phyloP scores from a whole-genome alignment of 1,140 invertebrate species.

The Bathynomus jamesi region DNA sequence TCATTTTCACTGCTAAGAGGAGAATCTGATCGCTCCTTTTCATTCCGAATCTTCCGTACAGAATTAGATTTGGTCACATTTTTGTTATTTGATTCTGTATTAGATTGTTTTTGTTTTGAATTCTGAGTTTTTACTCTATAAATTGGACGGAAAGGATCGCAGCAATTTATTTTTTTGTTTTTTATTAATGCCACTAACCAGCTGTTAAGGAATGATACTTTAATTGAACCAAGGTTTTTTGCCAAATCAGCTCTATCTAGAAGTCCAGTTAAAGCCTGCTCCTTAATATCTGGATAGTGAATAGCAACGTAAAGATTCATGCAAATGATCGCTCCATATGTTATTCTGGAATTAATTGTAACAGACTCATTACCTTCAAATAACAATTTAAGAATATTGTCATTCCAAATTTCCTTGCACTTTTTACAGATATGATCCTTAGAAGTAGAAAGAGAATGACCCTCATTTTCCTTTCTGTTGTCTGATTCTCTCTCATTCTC shows the following conservation, averaged over 20 bases:
- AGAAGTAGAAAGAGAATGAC: background rate
- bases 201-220: background rate
- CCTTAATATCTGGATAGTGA: constrained; percentile 3
- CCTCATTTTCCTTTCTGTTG: no score
- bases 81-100: no score
- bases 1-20: no score
- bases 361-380: constrained; percentile 20
- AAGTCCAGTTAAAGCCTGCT: constrained; percentile 3
- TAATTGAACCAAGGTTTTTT: constrained; percentile 11
- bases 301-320: constrained; percentile 14
- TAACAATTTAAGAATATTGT: constrained; percentile 8
- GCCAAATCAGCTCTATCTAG: constrained; percentile 22
- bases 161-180: background rate
- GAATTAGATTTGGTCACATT: no score
- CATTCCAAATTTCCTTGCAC: constrained; percentile 18
- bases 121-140: background rate
- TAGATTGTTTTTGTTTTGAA: no score
- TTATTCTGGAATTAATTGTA: constrained; percentile 28
- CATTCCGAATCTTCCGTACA: no score
- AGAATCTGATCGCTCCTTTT: no score
- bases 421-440: background rate
- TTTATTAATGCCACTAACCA: background rate
- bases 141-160: background rate
- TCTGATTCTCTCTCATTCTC: no score
- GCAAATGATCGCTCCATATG: constrained; percentile 24